Percentiles rank a stretch among this genome's conserved stretches.
Evolutionary conservation across 2,888 invertebrate genomes (phyloP).

Genomic region (Pachymerium ferrugineum): DNA sequence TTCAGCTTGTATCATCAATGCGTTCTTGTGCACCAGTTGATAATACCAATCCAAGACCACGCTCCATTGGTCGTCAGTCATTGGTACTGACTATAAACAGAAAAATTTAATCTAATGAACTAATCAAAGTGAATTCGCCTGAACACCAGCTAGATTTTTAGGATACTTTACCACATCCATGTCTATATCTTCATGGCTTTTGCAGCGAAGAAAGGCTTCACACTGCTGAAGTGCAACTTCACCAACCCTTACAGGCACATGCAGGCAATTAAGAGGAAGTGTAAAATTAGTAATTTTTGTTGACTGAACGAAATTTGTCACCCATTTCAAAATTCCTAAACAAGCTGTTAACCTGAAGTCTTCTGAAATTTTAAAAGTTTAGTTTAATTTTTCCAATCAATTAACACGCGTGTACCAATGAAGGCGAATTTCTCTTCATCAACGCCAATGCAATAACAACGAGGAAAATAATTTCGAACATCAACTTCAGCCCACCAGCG

Average conservation of each 20-base stretch:
- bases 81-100: background rate
- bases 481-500: background rate
- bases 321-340: slow-evolving; percentile 72
- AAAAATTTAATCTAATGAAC: background rate
- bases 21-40: slow-evolving; percentile 56
- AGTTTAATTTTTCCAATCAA: background rate
- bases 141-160: background rate
- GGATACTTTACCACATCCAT: slow-evolving; percentile 46
- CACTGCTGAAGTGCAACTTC: slow-evolving; percentile 77
- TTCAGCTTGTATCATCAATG: slow-evolving; percentile 35
- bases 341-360: slow-evolving; percentile 87
- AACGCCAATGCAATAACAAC: background rate
- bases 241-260: slow-evolving; percentile 65
- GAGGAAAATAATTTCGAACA: background rate
- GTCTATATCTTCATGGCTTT: slow-evolving; percentile 64
- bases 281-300: background rate
- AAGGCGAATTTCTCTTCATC: slow-evolving; percentile 9
- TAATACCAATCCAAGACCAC: slow-evolving; percentile 69
- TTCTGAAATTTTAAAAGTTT: slow-evolving; percentile 63
- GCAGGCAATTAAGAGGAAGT: background rate
- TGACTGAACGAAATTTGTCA: slow-evolving; percentile 51
- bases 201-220: slow-evolving; percentile 61
- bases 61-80: slow-evolving; percentile 68
- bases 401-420: slow-evolving; percentile 10
- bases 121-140: background rate